Conservation (phyloP, 2,113 vertebrate genomes). For the Alethe diademata region DNA sequence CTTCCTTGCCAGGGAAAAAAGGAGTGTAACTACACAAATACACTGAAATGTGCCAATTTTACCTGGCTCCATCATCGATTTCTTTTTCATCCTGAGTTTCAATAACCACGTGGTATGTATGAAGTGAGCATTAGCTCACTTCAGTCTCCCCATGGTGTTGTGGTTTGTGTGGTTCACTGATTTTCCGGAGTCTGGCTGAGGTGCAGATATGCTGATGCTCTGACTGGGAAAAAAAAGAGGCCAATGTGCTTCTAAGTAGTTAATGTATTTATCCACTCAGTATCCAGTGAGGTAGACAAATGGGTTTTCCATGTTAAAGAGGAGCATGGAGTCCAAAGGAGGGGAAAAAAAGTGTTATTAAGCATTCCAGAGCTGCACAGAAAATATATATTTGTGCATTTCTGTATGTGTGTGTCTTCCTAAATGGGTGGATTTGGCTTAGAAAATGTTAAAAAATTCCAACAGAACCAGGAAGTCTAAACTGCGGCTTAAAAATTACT, state of each 20-base stretch:
- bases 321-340: background rate
- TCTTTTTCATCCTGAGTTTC: background rate
- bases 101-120: background rate
- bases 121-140: background rate
- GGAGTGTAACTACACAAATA: background rate
- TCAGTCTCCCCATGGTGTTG: background rate
- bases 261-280: background rate
- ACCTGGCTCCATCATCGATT: background rate
- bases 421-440: background rate
- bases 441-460: background rate
- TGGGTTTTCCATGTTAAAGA: background rate
- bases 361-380: background rate
- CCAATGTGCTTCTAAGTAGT: background rate
- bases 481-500: background rate
- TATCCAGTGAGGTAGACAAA: background rate
- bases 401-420: background rate
- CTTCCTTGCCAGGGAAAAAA: background rate
- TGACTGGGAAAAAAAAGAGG: background rate
- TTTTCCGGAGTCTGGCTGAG: background rate
- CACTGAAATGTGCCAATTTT: background rate
- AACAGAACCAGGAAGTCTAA: background rate
- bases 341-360: background rate
- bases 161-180: background rate
- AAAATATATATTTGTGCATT: background rate
- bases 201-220: background rate